Evolutionary conservation across 1,140 invertebrate species (phyloP), one percentile per base, ranked within the genome.

Genomic region (Conus betulinus): DNA sequence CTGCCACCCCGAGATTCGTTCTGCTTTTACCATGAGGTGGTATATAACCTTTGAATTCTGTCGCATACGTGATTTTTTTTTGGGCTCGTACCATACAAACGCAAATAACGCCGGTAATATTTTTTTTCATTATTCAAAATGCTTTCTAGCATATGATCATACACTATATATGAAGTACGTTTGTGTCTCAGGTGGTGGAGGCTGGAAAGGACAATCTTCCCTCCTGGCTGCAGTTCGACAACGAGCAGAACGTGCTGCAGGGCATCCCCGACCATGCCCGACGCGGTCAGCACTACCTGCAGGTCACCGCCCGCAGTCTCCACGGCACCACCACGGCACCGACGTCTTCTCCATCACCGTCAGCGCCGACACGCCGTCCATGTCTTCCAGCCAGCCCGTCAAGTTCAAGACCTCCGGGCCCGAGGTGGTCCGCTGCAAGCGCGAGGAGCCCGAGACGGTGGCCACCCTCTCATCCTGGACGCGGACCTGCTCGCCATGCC

Each of bases 281-380:
- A 97, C 91, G 89, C 3, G 96, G 96, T 15, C 95, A 96, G 67
- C 95, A 96, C 92, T 95, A 96, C 84, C 94, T 97, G 67, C 96
- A 97, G 92, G 96, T 97, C 10, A 87, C 96, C 5, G 95, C 93
- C 57, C 90, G 91, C 78, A 89, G 91, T 23, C 67, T 23, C 67
- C 53, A 89, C 53, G 90, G 88, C 84, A 53, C 39, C 55, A 71
- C 7, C 5, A 89, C 90, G 27, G 57, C 57, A 92, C 91, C 74
- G 92, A 94, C 91, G 92, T 93, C 27, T 94, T 94, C 91, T 91
- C 92, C 51, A 89, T 94, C 39, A 85, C 90, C 83, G 92, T 94
- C 20, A 87, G 88, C 20, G 89, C 88, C 8, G 92, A 93, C 88
- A 90, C 87, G 15, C 89, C 91, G 25, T 83, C 91, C 51, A 87